Conservation (phyloP, 2,888 invertebrate species). For the Ariolimax columbianus region DNA sequence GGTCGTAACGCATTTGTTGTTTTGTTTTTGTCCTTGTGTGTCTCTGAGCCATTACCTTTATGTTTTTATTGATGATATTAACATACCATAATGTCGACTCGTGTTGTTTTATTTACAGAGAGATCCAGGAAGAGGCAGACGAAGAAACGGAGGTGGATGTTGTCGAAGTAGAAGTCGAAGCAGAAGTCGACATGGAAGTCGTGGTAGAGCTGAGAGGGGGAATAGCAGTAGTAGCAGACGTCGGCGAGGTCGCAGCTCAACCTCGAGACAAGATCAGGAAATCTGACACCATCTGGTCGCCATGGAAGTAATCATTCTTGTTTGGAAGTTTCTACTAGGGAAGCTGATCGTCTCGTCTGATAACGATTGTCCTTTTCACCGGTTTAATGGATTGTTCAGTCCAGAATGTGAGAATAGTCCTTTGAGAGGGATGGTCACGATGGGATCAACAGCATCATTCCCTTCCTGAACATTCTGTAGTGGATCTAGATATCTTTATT, state of each 20-base stretch:
- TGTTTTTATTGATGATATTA: too few relatives aligned
- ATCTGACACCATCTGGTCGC: conserved; percentile 50
- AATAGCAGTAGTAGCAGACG: conserved; percentile 13
- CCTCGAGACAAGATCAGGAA: conserved; percentile 46
- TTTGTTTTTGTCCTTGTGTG: too few relatives aligned
- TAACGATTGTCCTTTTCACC: too few relatives aligned
- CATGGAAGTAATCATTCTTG: conserved; percentile 35
- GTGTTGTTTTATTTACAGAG: conserved; percentile 16
- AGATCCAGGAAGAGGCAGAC: neutral
- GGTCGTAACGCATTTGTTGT: too few relatives aligned
- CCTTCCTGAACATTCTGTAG: too few relatives aligned
- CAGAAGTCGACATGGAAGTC: conserved; percentile 29
- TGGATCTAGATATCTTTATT: too few relatives aligned
- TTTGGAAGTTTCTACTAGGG: too few relatives aligned
- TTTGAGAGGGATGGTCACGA: too few relatives aligned
- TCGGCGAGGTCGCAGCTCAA: conserved; percentile 32
- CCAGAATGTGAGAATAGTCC: too few relatives aligned
- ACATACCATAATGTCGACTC: neutral
- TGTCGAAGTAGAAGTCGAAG: conserved; percentile 22
- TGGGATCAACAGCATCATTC: too few relatives aligned
- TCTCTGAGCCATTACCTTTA: neutral
- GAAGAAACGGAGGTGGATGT: conserved; percentile 31
- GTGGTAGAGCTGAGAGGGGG: conserved; percentile 18
- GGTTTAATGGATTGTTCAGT: too few relatives aligned
- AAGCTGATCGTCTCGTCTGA: too few relatives aligned